Evolutionary conservation across 2,888 invertebrate species (phyloP), one percentile per base, ranked within the genome.

Genomic region (Anthophora plumipes): DNA sequence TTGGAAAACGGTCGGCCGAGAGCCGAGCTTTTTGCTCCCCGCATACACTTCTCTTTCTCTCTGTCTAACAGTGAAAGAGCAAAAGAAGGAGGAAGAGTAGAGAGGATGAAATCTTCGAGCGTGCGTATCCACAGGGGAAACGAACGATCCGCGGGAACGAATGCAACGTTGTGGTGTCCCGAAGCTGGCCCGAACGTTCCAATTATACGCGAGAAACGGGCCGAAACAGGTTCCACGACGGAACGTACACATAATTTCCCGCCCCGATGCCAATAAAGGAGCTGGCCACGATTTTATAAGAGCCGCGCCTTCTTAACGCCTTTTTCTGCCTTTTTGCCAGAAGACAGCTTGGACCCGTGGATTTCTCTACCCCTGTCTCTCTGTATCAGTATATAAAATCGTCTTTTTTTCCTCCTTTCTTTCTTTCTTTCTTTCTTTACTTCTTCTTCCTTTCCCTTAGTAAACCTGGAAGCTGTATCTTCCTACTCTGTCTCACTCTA

Each of bases 181-280:
- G 60, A 77, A 77, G 71, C 75, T 74, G 80, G 73, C 83, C 83
- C 86, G 88, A 88, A 90, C 90, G 91, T 91, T 91, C 91, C 92
- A 92, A 92, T 92, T 92, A 92, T 91, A 91, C 85, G 87, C 83
- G 89, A 91, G 91, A 90, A 90, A 91, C 88, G 89, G 84, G 80
- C 85, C 87, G 89, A 91, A 92, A 92, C 92, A 90, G 92, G 92
- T 92, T 92, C 89, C 88, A 84, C 85, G 80, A 54, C 85, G 92
- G 91, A 92, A 92, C 92, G 92, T 90, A 90, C 91, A 90, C 90
- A 91, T 92, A 91, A 92, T 92, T 92, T 92, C 88, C 91, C 91
- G 88, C 88, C 89, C 88, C 84, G 86, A 86, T 86, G 86, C 91
- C 91, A 91, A 91, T 92, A 91, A 91, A 92, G 90, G 90, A 90